Evolutionary conservation across 2,113 vertebrate genomes (phyloP).

Genomic region (Leptodactylus fuscus): DNA sequence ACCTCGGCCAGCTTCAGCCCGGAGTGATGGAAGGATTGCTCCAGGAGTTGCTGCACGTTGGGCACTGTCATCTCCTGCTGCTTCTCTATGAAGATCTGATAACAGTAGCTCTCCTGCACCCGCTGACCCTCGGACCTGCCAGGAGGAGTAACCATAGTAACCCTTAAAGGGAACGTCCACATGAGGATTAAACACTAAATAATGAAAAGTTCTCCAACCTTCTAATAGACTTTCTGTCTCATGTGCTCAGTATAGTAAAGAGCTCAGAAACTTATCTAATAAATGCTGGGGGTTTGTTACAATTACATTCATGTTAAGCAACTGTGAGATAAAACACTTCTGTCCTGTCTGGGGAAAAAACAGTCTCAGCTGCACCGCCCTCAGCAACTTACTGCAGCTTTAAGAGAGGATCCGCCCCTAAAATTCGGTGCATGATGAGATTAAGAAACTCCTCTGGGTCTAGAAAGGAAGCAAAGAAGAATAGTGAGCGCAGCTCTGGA

Average conservation of each 20-base stretch:
- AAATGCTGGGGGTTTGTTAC: not conserved
- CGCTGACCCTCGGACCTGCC: constrained; percentile 73
- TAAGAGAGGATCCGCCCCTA: constrained; percentile 84
- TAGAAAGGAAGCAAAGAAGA: constrained; percentile 61
- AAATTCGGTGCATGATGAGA: constrained; percentile 85
- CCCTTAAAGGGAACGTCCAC: not conserved
- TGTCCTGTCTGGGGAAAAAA: too few relatives aligned
- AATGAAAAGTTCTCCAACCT: not conserved
- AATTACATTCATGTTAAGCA: too few relatives aligned
- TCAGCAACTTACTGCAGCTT: constrained; percentile 79
- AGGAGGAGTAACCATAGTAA: not conserved
- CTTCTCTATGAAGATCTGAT: constrained; percentile 90
- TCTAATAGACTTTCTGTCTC: not conserved
- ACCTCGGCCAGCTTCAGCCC: constrained; percentile 85
- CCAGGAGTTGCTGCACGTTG: constrained; percentile 86
- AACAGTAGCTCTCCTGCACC: constrained; percentile 84
- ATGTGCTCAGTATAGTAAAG: not conserved
- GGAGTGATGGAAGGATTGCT: constrained; percentile 82
- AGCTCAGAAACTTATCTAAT: too few relatives aligned
- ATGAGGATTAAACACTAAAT: not conserved
- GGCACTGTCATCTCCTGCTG: constrained; percentile 85
- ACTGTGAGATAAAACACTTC: too few relatives aligned
- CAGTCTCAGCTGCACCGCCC: too few relatives aligned
- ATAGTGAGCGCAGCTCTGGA: too few relatives aligned
- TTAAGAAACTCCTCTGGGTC: constrained; percentile 92